These are phyloP conservation scores for Sebastes itinus DNA, from an alignment of 2,797 vertebrate genomes.

Conservation along the genomic window DNA sequence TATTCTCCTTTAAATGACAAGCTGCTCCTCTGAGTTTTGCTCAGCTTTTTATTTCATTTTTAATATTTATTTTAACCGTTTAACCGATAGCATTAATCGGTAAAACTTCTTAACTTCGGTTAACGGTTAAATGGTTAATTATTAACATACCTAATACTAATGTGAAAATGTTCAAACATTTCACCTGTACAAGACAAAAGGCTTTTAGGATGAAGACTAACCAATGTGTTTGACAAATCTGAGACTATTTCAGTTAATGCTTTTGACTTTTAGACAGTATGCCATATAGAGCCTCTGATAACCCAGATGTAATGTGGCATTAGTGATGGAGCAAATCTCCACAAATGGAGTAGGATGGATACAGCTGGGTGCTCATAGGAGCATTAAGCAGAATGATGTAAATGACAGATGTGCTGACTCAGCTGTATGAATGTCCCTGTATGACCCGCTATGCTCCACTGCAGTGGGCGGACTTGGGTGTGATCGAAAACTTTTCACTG, in stretches of 20 bases:
- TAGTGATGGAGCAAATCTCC: not conserved
- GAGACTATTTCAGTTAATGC: not conserved
- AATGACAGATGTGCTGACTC: constrained; percentile 30
- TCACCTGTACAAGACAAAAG: not conserved
- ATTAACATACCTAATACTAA: not conserved
- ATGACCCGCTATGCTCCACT: not conserved
- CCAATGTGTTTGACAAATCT: not conserved
- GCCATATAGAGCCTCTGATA: not conserved
- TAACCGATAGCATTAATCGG: no score
- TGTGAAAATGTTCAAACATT: not conserved
- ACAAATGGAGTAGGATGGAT: not conserved
- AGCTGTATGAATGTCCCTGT: not conserved
- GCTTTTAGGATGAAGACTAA: not conserved
- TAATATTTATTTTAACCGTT: no score
- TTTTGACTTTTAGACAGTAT: not conserved
- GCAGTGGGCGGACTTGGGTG: not conserved
- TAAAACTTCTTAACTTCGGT: no score
- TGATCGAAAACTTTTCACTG: not conserved
- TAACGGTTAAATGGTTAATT: no score
- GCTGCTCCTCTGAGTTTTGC: no score
- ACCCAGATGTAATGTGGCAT: not conserved
- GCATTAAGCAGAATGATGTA: constrained; percentile 4
- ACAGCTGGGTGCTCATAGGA: constrained; percentile 4
- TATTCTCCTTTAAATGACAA: no score
- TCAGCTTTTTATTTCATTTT: no score